Percentiles rank a stretch among this genome's conserved stretches.
phyloP scores from a whole-genome alignment of 2,888 invertebrate species.

The Caenorhabditis doughertyi region DNA sequence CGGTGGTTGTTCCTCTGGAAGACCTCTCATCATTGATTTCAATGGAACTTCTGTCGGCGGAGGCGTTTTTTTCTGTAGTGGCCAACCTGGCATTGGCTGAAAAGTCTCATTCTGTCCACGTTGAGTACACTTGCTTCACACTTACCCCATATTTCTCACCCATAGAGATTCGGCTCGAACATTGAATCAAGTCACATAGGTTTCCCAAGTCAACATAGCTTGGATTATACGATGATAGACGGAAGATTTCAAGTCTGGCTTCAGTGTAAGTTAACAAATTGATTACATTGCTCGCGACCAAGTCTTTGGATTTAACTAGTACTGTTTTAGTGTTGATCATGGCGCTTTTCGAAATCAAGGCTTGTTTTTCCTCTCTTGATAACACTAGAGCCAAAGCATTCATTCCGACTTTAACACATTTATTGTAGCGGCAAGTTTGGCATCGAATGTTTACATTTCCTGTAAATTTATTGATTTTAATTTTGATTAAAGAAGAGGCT shows the following conservation, averaged over 20 bases:
- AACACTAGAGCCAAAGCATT: slow-evolving; percentile 40
- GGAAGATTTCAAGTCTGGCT: slow-evolving; percentile 9
- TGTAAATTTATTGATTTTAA: not conserved
- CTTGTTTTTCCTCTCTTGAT: not conserved
- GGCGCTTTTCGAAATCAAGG: not conserved
- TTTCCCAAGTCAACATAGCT: not conserved
- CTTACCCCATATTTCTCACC: slow-evolving; percentile 12
- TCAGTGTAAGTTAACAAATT: not conserved
- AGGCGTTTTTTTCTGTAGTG: not conserved
- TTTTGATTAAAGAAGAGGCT: not conserved
- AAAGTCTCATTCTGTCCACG: not conserved
- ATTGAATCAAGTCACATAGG: not conserved
- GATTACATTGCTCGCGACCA: not conserved
- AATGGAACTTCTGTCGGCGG: not conserved
- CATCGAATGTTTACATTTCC: slow-evolving; percentile 18
- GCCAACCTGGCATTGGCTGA: slow-evolving; percentile 37
- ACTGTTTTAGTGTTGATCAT: too few species aligned
- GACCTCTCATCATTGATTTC: not conserved
- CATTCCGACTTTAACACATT: slow-evolving; percentile 64
- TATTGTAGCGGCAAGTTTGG: slow-evolving; percentile 55
- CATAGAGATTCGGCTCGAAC: not conserved
- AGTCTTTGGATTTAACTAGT: not conserved
- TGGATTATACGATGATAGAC: slow-evolving; percentile 29
- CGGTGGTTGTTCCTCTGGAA: not conserved
- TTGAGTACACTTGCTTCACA: not conserved